Conservation (phyloP, 2,797 vertebrate species). For the Microctenopoma steveboyesi region DNA sequence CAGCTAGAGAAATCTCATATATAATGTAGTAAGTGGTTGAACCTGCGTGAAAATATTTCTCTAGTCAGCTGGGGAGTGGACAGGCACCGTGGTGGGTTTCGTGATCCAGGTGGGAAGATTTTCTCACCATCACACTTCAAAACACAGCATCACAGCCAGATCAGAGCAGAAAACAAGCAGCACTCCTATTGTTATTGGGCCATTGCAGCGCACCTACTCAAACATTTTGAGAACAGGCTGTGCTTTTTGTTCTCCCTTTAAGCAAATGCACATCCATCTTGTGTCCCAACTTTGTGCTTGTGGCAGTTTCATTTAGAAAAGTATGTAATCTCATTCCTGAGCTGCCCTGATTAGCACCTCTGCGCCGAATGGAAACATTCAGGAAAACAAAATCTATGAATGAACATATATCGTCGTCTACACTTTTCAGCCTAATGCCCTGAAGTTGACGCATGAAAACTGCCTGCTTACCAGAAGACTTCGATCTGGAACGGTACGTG, state of each 20-base stretch:
- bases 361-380: background rate
- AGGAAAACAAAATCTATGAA: background rate
- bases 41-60: conserved; percentile 20
- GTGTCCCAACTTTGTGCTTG: conserved; percentile 12
- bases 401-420: background rate
- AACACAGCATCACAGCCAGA: conserved; percentile 15
- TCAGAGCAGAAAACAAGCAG: conserved; percentile 8
- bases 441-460: background rate
- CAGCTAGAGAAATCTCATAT: background rate
- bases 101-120: conserved; percentile 29
- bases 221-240: conserved; percentile 12
- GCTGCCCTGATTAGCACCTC: conserved; percentile 25
- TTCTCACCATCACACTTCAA: conserved; percentile 21
- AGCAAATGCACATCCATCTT: background rate
- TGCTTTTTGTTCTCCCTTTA: background rate
- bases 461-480: background rate
- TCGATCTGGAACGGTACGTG: background rate
- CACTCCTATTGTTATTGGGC: conserved; percentile 11
- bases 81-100: conserved; percentile 21
- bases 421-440: background rate
- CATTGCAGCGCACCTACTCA: conserved; percentile 5
- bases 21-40: background rate
- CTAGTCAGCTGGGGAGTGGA: conserved; percentile 26
- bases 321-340: conserved; percentile 35
- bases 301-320: conserved; percentile 19